Conservation (phyloP, 2,888 invertebrate species). For the Harpalus rufipes region DNA sequence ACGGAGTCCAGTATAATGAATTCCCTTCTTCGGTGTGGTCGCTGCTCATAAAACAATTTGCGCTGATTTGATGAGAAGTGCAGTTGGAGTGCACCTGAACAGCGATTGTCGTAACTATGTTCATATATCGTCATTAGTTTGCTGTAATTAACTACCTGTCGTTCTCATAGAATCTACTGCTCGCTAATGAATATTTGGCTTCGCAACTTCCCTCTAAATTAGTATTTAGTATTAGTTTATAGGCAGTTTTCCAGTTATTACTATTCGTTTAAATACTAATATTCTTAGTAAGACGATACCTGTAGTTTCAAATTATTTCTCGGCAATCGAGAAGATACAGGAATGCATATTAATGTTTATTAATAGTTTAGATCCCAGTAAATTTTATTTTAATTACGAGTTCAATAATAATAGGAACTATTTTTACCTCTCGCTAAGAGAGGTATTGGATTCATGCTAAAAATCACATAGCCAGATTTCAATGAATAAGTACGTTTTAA, state of each 20-base stretch:
- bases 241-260: slow-evolving; percentile 4
- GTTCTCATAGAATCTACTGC: slow-evolving; percentile 34
- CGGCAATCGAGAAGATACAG: no score
- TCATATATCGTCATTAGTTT: slow-evolving; percentile 49
- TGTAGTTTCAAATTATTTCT: no score
- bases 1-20: neutral
- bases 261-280: slow-evolving; percentile 1
- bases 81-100: slow-evolving; percentile 7
- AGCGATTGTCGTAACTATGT: slow-evolving; percentile 42
- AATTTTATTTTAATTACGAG: no score
- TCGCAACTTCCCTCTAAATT: slow-evolving; percentile 30
- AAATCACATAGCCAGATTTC: no score
- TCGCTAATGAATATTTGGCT: slow-evolving; percentile 45
- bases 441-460: no score
- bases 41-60: slow-evolving; percentile 17
- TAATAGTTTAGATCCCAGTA: no score
- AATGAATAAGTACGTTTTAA: no score
- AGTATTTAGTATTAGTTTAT: slow-evolving; percentile 25
- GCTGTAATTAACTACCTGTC: slow-evolving; percentile 37
- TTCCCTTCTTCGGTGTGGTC: slow-evolving; percentile 11
- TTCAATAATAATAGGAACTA: no score
- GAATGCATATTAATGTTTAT: no score
- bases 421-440: no score
- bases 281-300: neutral
- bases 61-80: slow-evolving; percentile 18